Evolutionary conservation across 2,113 vertebrate genomes (phyloP).

Genomic region (Odontophorus gujanensis): DNA sequence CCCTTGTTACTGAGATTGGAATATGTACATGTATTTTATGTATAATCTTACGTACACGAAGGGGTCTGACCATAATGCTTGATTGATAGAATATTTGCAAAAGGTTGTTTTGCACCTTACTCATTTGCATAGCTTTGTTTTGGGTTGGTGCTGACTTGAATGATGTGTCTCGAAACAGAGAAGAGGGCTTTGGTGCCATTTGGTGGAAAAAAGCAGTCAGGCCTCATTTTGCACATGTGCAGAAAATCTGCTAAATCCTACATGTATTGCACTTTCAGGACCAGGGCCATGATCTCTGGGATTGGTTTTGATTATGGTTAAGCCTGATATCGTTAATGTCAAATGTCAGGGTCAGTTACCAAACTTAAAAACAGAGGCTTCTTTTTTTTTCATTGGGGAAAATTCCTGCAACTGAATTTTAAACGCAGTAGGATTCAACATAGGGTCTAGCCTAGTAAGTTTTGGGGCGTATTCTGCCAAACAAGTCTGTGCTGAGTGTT

Average conservation of each 20-base stretch:
- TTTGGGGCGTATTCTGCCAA: slow-evolving; percentile 63
- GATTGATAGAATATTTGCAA: neutral
- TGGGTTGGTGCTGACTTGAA: neutral
- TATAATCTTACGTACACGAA: neutral
- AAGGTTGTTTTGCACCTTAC: neutral
- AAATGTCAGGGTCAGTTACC: neutral
- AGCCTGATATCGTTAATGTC: neutral
- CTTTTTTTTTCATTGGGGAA: neutral
- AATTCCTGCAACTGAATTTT: neutral
- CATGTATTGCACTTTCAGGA: neutral
- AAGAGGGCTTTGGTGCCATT: neutral
- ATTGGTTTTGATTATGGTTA: neutral
- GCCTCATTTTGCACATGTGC: neutral
- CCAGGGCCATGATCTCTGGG: neutral
- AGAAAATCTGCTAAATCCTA: neutral
- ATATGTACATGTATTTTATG: neutral
- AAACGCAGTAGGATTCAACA: neutral
- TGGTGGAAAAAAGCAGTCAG: neutral
- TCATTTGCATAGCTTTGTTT: neutral
- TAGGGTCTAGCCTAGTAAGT: slow-evolving; percentile 32
- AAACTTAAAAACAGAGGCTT: neutral
- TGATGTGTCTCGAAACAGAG: neutral
- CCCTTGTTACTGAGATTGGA: neutral
- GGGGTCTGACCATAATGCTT: neutral
- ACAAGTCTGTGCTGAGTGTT: slow-evolving; percentile 58